Conservation (phyloP, 1,140 invertebrate genomes). For the Atta texana region DNA sequence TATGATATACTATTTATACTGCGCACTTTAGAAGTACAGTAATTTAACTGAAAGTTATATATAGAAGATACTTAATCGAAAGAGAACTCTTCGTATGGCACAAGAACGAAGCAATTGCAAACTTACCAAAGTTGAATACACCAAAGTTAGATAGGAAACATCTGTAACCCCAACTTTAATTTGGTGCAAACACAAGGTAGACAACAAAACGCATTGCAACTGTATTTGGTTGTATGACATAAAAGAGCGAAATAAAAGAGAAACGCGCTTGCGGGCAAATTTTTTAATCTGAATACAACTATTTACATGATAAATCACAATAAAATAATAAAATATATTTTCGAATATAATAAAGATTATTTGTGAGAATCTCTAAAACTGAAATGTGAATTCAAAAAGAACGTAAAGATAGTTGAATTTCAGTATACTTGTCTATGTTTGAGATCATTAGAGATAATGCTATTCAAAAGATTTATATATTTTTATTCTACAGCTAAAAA, state of each 20-base stretch:
- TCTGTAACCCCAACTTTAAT: conserved; percentile 57
- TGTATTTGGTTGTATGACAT: conserved; percentile 9
- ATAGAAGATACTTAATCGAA: conserved; percentile 40
- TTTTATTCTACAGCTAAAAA: background rate
- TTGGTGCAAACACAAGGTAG: conserved; percentile 32
- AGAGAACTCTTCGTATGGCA: conserved; percentile 5
- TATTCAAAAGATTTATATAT: conserved; percentile 2
- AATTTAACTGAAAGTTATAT: conserved; percentile 32
- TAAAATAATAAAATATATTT: conserved; percentile 5
- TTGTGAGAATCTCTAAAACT: background rate
- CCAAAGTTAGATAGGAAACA: conserved; percentile 59
- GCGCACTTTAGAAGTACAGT: background rate
- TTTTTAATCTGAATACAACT: background rate
- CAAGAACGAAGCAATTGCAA: conserved; percentile 48
- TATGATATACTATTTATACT: background rate
- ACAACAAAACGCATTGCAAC: conserved; percentile 40
- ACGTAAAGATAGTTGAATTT: background rate
- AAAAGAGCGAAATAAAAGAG: background rate
- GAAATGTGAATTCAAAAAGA: background rate
- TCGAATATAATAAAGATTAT: background rate
- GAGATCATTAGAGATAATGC: background rate
- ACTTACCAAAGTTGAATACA: conserved; percentile 42
- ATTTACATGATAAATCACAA: background rate
- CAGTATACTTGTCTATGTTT: background rate
- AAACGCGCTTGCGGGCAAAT: background rate